phyloP scores from a whole-genome alignment of 1,140 invertebrate species.

The Eciton burchellii region DNA sequence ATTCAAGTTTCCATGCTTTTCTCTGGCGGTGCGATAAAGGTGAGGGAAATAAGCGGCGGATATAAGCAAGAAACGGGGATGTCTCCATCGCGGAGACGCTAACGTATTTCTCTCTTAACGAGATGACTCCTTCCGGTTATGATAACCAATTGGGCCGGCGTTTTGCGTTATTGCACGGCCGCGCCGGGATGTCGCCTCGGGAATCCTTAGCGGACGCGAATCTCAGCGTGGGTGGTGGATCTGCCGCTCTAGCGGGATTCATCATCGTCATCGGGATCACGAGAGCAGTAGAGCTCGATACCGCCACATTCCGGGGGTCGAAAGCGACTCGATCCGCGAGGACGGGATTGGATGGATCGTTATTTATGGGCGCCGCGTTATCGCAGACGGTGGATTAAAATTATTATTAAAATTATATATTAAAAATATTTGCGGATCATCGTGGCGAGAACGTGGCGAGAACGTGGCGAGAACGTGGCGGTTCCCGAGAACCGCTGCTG shows the following conservation, averaged over 20 bases:
- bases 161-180: constrained; percentile 25
- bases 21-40: constrained; percentile 32
- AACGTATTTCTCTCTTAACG: constrained; percentile 53
- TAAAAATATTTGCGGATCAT: constrained; percentile 12
- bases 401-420: too few species aligned
- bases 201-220: constrained; percentile 6
- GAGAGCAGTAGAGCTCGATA: neutral
- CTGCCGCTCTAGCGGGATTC: neutral
- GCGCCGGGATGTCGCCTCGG: neutral
- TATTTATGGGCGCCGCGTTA: neutral
- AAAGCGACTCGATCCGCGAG: neutral
- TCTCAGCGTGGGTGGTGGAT: too few species aligned
- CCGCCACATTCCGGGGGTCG: neutral
- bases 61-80: constrained; percentile 34
- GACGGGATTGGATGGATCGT: neutral
- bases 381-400: neutral
- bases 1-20: constrained; percentile 73
- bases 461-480: too few species aligned
- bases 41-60: neutral
- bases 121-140: constrained; percentile 42
- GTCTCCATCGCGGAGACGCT: constrained; percentile 57
- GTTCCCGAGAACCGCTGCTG: neutral
- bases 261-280: neutral
- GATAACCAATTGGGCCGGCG: constrained; percentile 38
- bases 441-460: too few species aligned